Evolutionary conservation across 2,113 vertebrate genomes (phyloP).

Genomic region (Scophthalmus maximus): DNA sequence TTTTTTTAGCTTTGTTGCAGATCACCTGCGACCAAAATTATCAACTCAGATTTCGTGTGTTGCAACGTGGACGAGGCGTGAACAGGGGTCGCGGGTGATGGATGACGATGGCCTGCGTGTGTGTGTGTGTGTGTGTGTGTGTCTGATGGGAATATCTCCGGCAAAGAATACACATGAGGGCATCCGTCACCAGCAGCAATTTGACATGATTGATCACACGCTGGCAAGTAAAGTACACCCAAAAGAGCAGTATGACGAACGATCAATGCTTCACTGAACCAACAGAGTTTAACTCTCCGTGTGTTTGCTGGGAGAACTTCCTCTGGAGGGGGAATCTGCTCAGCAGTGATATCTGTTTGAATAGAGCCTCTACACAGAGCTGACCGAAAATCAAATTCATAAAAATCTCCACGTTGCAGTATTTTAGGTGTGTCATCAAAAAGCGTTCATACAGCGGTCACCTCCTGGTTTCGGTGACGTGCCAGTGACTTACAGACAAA

Average conservation of each 20-base stretch:
- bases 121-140: not conserved
- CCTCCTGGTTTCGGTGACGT: not conserved
- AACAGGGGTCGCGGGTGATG: constrained; percentile 19
- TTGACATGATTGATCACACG: constrained; percentile 59
- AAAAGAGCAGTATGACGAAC: constrained; percentile 58
- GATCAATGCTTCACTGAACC: constrained; percentile 37
- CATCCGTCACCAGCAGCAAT: constrained; percentile 55
- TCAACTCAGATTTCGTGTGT: constrained; percentile 14
- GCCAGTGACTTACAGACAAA: not conserved
- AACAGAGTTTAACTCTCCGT: constrained; percentile 29
- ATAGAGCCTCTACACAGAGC: not conserved
- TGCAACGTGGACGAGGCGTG: not conserved
- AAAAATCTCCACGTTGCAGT: not conserved
- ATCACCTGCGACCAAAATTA: constrained; percentile 6
- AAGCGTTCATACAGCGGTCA: not conserved
- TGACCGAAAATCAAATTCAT: not conserved
- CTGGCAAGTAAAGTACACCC: constrained; percentile 36
- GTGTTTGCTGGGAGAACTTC: constrained; percentile 11
- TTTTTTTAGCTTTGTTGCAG: not conserved
- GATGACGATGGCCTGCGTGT: not conserved
- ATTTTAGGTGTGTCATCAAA: too few relatives aligned
- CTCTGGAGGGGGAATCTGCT: constrained; percentile 14
- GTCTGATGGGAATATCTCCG: constrained; percentile 33
- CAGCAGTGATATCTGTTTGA: not conserved
- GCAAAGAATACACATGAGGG: constrained; percentile 20